A percentile compares a stretch with the other conserved stretches of the same genome.
Conservation (phyloP, 1,140 invertebrate species). For the Drosophila equinoxialis region DNA sequence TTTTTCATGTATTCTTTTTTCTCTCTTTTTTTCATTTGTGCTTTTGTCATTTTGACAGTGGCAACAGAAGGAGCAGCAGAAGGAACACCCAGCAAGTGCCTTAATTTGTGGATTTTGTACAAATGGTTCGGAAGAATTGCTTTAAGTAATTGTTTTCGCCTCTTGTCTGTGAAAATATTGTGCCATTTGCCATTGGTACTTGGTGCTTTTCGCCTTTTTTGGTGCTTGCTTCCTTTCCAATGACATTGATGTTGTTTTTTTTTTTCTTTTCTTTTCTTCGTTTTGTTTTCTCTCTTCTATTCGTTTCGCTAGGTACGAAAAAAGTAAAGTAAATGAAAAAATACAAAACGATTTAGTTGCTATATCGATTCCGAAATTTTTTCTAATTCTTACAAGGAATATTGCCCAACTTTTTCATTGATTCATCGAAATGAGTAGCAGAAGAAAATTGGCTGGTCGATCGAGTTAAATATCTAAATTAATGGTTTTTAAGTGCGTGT, state of each 20-base stretch:
- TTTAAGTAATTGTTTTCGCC: constrained; percentile 76
- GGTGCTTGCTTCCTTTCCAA: neutral
- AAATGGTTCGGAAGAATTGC: constrained; percentile 81
- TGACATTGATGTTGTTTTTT: constrained; percentile 19
- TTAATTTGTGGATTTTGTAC: constrained; percentile 78
- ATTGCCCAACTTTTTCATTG: too few species aligned
- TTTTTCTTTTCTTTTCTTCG: neutral
- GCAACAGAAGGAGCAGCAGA: constrained; percentile 18
- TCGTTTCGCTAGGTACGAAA: constrained; percentile 9
- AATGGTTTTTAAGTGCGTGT: too few species aligned
- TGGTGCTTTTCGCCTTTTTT: constrained; percentile 8
- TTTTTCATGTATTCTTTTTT: neutral
- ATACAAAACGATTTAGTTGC: neutral
- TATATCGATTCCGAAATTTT: neutral
- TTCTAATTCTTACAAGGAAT: too few species aligned
- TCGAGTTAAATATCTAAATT: too few species aligned
- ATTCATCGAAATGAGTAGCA: too few species aligned
- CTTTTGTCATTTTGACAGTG: constrained; percentile 23
- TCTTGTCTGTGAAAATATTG: constrained; percentile 39
- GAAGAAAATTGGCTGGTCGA: too few species aligned
- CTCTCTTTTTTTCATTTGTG: neutral
- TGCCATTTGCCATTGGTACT: constrained; percentile 38
- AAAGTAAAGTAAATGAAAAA: neutral
- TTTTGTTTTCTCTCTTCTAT: neutral
- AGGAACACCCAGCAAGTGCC: constrained; percentile 56